phyloP scores from a whole-genome alignment of 2,113 vertebrate species.

The Varanus salvator region DNA sequence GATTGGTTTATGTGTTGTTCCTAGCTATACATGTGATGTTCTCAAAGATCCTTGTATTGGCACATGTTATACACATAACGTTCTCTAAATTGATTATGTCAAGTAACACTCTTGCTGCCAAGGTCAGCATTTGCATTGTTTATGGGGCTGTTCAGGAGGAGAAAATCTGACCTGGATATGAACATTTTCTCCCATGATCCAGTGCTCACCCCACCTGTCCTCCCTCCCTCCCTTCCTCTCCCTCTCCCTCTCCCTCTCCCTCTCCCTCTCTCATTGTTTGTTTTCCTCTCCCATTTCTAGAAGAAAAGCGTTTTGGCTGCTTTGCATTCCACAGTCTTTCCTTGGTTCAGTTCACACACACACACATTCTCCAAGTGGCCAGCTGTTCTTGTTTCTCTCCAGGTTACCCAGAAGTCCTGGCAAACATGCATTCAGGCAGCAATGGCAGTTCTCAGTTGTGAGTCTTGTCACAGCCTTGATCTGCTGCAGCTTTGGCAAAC shows the following conservation, averaged over 20 bases:
- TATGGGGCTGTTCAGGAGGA: conserved; percentile 50
- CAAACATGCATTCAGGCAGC: background rate
- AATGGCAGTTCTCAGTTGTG: background rate
- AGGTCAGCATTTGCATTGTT: conserved; percentile 69
- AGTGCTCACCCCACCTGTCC: background rate
- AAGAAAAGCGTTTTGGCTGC: background rate
- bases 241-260: background rate
- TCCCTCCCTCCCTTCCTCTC: no score
- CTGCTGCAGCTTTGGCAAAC: background rate
- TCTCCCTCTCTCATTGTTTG: conserved; percentile 1
- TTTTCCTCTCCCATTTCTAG: background rate
- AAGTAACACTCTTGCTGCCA: conserved; percentile 48
- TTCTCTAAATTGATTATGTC: conserved; percentile 64
- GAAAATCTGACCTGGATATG: conserved; percentile 66
- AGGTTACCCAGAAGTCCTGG: background rate
- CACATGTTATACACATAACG: conserved; percentile 34
- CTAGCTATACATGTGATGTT: background rate
- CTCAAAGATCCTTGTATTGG: conserved; percentile 23
- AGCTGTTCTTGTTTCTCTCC: background rate
- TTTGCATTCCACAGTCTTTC: background rate
- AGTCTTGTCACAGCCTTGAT: no score
- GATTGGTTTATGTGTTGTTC: conserved; percentile 39
- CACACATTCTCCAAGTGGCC: background rate
- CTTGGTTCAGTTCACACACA: background rate
- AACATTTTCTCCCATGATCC: conserved; percentile 60